Evolutionary conservation across 2,797 vertebrate genomes (phyloP).

Genomic region (Sebastes reedi): DNA sequence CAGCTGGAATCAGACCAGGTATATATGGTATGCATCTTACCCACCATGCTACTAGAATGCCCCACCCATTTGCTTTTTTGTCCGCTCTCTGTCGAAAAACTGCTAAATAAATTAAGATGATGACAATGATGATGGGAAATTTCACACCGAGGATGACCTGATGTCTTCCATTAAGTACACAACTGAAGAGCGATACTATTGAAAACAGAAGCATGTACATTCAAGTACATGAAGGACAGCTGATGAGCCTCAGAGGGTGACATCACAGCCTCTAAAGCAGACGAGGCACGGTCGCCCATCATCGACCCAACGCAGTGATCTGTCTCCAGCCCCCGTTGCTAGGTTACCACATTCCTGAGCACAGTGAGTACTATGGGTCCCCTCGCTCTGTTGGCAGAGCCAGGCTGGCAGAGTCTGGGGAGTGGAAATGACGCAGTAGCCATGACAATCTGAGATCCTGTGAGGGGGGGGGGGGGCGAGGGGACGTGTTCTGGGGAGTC

Average conservation of each 20-base stretch:
- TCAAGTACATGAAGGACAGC: neutral
- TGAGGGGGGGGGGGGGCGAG: neutral
- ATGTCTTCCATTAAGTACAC: neutral
- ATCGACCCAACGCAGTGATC: slow-evolving; percentile 16
- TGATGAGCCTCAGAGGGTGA: neutral
- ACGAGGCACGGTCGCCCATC: slow-evolving; percentile 18
- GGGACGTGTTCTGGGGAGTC: neutral
- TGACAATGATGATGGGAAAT: neutral
- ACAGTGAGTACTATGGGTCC: slow-evolving; percentile 10
- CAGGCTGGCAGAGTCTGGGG: slow-evolving; percentile 3
- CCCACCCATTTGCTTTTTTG: neutral
- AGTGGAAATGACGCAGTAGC: slow-evolving; percentile 11
- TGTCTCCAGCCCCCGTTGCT: slow-evolving; percentile 57
- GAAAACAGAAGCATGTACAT: neutral
- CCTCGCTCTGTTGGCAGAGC: neutral
- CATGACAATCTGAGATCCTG: neutral
- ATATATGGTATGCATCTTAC: neutral
- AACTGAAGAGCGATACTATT: neutral
- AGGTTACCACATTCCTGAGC: slow-evolving; percentile 62
- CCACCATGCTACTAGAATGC: neutral
- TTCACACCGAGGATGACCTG: neutral
- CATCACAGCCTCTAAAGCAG: neutral
- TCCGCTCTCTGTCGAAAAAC: neutral
- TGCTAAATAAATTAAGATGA: neutral
- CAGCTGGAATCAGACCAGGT: neutral